These are phyloP conservation scores for Cheilosia variabilis DNA, from an alignment of 2,888 invertebrate species.

Conservation along the genomic window DNA sequence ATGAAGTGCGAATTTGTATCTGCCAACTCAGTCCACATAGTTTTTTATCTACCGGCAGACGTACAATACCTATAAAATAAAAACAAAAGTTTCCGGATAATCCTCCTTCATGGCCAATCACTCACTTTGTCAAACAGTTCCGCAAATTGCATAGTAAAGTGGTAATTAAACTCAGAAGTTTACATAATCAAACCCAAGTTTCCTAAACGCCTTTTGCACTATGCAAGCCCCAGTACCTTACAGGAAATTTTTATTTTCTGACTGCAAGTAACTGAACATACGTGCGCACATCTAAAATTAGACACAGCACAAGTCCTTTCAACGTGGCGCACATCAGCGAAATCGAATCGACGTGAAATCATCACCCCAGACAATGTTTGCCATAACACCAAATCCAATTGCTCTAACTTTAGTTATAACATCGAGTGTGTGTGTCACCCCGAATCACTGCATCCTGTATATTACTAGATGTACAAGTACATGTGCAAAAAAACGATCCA, in stretches of 20 bases:
- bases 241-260: slow-evolving; percentile 14
- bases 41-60: too few relatives aligned
- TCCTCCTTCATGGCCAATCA: too few relatives aligned
- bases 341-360: slow-evolving; percentile 54
- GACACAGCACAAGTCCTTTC: slow-evolving; percentile 33
- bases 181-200: slow-evolving; percentile 3
- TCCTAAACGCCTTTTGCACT: not conserved
- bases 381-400: slow-evolving; percentile 53
- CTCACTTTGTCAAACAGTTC: too few relatives aligned
- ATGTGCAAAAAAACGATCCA: not conserved
- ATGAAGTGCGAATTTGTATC: too few relatives aligned
- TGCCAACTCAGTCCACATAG: too few relatives aligned
- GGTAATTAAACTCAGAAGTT: slow-evolving; percentile 21
- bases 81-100: too few relatives aligned
- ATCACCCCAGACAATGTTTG: slow-evolving; percentile 53
- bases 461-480: slow-evolving; percentile 2
- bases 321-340: slow-evolving; percentile 21
- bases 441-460: slow-evolving; percentile 30
- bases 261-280: slow-evolving; percentile 5
- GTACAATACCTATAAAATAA: too few relatives aligned
- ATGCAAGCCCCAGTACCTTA: not conserved
- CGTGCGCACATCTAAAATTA: slow-evolving; percentile 13
- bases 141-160: too few relatives aligned
- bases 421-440: not conserved
- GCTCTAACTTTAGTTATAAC: slow-evolving; percentile 39